phyloP scores from a whole-genome alignment of 2,113 vertebrate genomes.

The Grammomys dolichurus region DNA sequence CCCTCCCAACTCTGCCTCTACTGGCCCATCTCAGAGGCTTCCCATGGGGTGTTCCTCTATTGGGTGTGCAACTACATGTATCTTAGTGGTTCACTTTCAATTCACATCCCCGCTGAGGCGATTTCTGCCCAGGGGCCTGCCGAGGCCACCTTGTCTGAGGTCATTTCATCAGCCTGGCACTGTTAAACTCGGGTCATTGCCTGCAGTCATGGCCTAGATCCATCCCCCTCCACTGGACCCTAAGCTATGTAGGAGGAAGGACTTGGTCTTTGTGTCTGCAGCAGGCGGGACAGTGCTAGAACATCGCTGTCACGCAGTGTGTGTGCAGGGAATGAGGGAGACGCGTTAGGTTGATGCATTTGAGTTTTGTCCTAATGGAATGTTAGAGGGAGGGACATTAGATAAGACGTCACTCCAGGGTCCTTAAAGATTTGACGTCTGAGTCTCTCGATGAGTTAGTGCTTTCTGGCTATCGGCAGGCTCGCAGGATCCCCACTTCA shows the following conservation, averaged over 20 bases:
- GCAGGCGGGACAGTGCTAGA: background rate
- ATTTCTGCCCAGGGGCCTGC: background rate
- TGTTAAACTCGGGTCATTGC: too few species aligned
- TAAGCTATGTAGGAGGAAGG: background rate
- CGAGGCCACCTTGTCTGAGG: background rate
- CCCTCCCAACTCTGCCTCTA: background rate
- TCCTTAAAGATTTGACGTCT: background rate
- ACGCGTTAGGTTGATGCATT: background rate
- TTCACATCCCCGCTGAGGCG: background rate
- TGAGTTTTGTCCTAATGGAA: background rate
- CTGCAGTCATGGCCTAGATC: background rate
- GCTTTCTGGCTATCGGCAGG: background rate
- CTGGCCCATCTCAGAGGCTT: background rate
- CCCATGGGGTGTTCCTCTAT: background rate
- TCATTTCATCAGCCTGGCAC: background rate
- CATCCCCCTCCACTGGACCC: background rate
- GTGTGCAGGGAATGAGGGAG: background rate
- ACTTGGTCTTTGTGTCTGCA: background rate
- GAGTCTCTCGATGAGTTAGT: background rate
- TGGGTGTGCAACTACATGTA: background rate
- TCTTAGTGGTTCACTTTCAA: background rate
- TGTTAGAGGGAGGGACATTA: background rate
- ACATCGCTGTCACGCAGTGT: background rate
- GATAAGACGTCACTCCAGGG: background rate
- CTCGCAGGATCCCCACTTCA: background rate